Evolutionary conservation across 1,140 invertebrate species (phyloP), one percentile per base, ranked within the genome.

Genomic region (Brachionus calyciflorus): DNA sequence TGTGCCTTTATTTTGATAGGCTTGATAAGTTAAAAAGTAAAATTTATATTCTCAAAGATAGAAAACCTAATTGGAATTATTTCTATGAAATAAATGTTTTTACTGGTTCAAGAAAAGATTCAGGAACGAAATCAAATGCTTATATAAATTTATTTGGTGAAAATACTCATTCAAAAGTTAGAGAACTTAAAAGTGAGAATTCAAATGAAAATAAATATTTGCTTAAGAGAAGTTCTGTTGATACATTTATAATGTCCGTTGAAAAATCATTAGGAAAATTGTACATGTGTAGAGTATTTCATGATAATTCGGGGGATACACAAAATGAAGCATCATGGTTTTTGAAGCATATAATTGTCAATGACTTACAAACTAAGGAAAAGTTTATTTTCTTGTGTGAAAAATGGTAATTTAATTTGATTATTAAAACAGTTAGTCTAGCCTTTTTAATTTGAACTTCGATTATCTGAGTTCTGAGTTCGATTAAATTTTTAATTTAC

Each of bases 211-310:
- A 60, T 17, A 51, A 79, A 30, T 81, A 82, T 82, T 76, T 80
- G 41, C 53, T 78, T 37, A 14, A 69, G 30, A 79, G 86, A 73
- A 87, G 87, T 10, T n/a, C n/a, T n/a, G 81, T 82, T 5, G 85
- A 88, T 80, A 81, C 82, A 12, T 88, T 88, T 79, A 80, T 88
- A 0, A 85, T 88, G 86, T 81, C 87, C 24, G 82, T 82, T 1
- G 82, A 84, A 53, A 88, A 87, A 75, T 82, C 85, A 7, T 81
- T 88, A 1, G 88, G 88, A 7, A 79, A 82, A 12, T 79, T 88
- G 49, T 87, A 84, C 63, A 88, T 86, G 79, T 80, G 87, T 14
- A 81, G 87, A 12, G 82, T 89, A 2, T 88, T 88, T 87, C 87
- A 88, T 78, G 87, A 88, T 80, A 87, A 88, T 79, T 83, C 83